Evolutionary conservation across 2,113 vertebrate species (phyloP).

Genomic region (Tupaia tana): DNA sequence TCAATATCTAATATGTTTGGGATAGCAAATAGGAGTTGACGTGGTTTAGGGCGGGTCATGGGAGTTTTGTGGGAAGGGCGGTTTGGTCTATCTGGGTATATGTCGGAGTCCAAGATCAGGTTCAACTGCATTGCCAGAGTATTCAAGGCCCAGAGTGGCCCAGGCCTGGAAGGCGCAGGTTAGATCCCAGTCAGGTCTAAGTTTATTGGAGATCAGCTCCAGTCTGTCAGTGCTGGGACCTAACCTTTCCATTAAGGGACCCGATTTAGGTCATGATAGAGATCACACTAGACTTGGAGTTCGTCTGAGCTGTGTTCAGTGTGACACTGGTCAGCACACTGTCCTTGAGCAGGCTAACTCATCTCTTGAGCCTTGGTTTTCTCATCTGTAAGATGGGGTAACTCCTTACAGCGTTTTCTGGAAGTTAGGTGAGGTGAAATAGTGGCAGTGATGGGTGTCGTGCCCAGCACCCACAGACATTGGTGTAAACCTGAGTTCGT

Average conservation of each 20-base stretch:
- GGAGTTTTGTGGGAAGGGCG: neutral
- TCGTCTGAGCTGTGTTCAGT: neutral
- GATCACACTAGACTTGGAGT: neutral
- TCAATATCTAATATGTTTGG: neutral
- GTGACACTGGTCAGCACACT: neutral
- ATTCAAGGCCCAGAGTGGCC: neutral
- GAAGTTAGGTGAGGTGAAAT: neutral
- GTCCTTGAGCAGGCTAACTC: neutral
- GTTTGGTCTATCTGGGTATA: neutral
- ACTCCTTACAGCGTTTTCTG: neutral
- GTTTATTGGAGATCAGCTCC: neutral
- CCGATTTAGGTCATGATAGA: neutral
- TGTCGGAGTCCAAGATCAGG: neutral
- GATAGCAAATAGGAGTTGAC: neutral
- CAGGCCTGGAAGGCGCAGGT: neutral
- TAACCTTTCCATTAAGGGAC: neutral
- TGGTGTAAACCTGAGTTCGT: neutral
- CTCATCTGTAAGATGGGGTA: neutral
- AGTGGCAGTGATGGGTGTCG: neutral
- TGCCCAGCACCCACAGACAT: neutral
- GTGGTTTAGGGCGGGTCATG: neutral
- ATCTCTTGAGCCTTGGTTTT: neutral
- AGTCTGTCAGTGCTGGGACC: neutral
- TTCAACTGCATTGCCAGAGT: neutral
- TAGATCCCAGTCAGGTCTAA: neutral